phyloP scores from a whole-genome alignment of 1,140 invertebrate genomes.

The Diuraphis noxia region DNA sequence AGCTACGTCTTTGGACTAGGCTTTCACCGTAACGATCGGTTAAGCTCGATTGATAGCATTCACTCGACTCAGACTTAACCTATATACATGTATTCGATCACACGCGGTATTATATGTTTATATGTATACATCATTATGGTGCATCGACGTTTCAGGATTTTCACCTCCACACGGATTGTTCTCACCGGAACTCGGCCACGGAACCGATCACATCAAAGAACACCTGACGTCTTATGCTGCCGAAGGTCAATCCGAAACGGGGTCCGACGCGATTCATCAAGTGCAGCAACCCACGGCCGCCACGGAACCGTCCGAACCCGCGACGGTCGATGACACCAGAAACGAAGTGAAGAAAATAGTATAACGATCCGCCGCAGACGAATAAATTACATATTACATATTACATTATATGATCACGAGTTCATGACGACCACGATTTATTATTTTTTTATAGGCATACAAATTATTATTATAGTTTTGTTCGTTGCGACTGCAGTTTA shows the following conservation, averaged over 20 bases:
- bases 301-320: not conserved
- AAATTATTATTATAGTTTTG: not conserved
- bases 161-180: constrained; percentile 24
- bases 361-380: not conserved
- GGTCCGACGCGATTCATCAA: not conserved
- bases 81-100: not conserved
- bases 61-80: not conserved
- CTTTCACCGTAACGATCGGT: not conserved
- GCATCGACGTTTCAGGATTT: constrained; percentile 28
- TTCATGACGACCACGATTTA: not conserved
- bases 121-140: not conserved
- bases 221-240: constrained; percentile 4
- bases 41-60: not conserved
- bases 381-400: not conserved
- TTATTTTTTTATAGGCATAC: not conserved
- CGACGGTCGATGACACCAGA: constrained; percentile 5
- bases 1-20: too few relatives aligned
- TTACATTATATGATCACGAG: too few relatives aligned
- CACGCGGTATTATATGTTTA: not conserved
- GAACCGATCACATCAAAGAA: not conserved
- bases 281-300: not conserved
- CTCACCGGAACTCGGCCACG: not conserved
- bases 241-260: constrained; percentile 11
- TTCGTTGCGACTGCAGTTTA: not conserved
- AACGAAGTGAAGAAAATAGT: not conserved